Evolutionary conservation across 2,888 invertebrate genomes (phyloP).

Genomic region (Sinodicranocentrus sp.): DNA sequence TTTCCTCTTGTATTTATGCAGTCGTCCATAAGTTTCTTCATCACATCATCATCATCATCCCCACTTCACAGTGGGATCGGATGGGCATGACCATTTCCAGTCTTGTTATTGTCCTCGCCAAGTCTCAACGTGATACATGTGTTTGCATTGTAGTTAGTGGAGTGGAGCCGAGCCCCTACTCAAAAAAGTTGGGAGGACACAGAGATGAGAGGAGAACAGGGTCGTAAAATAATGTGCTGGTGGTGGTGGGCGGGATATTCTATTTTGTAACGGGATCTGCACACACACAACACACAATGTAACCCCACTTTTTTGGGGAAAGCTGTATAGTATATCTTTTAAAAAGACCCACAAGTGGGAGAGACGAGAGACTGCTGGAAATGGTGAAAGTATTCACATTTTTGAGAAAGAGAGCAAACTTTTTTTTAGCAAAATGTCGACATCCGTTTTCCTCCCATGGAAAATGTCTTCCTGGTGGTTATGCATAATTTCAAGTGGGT

Average conservation of each 20-base stretch:
- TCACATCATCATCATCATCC: no score
- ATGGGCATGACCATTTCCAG: background rate
- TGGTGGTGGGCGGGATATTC: conserved; percentile 49
- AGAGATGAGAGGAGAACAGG: conserved; percentile 55
- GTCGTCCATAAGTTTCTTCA: background rate
- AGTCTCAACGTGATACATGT: background rate
- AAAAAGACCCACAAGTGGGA: conserved; percentile 10
- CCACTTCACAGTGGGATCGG: background rate
- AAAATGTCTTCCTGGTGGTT: background rate
- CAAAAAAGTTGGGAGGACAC: conserved; percentile 18
- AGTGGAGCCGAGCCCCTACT: background rate
- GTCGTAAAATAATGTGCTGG: conserved; percentile 61
- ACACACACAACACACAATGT: background rate
- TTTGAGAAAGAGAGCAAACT: background rate
- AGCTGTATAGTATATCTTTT: no score
- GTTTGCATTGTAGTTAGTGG: conserved; percentile 26
- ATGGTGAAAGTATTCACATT: background rate
- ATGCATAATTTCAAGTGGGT: background rate
- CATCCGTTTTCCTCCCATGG: background rate
- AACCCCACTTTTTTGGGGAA: background rate
- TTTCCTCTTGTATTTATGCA: background rate
- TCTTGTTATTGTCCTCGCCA: no score
- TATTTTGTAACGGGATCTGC: conserved; percentile 17
- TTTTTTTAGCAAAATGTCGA: conserved; percentile 10
- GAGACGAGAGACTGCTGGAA: background rate